Conservation (phyloP, 92 coral and sea anemone genomes). For the Isaurus tuberculatus region DNA sequence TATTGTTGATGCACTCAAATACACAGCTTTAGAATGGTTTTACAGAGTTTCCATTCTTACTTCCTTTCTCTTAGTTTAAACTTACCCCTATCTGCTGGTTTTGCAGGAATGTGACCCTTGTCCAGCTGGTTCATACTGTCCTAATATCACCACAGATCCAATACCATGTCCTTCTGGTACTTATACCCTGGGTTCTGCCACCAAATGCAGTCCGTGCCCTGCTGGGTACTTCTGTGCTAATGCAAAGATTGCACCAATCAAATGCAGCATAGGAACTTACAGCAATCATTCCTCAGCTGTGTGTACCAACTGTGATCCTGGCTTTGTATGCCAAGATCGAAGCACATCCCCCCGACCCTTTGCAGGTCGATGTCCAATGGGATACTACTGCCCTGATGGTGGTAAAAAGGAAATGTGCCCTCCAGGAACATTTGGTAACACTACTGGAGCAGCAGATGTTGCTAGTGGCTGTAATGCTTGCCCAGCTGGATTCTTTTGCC, state of each 20-base stretch:
- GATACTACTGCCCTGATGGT: conserved; percentile 90
- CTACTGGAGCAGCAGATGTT: conserved; percentile 82
- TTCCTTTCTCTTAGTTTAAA: not conserved
- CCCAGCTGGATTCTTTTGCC: conserved; percentile 94
- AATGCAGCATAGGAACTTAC: conserved; percentile 86
- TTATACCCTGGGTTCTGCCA: conserved; percentile 84
- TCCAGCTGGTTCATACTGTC: conserved; percentile 88
- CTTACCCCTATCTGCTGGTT: not conserved
- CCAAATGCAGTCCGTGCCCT: conserved; percentile 86
- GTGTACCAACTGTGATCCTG: conserved; percentile 76
- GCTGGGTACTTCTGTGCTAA: conserved; percentile 81
- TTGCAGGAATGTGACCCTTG: conserved; percentile 82
- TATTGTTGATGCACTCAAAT: too few species aligned
- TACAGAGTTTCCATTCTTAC: not conserved
- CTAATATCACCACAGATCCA: conserved; percentile 85
- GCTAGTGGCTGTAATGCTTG: conserved; percentile 84
- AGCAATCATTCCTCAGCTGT: conserved; percentile 81
- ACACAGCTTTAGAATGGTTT: too few species aligned
- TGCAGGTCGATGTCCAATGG: conserved; percentile 87
- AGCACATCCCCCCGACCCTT: conserved; percentile 82
- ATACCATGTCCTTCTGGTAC: conserved; percentile 70
- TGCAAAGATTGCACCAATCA: conserved; percentile 67
- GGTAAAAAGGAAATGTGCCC: conserved; percentile 76
- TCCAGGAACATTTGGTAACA: conserved; percentile 91
- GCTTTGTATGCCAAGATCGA: conserved; percentile 84